phyloP scores from a whole-genome alignment of 2,797 vertebrate genomes.

The Melanotaenia trifasciata region DNA sequence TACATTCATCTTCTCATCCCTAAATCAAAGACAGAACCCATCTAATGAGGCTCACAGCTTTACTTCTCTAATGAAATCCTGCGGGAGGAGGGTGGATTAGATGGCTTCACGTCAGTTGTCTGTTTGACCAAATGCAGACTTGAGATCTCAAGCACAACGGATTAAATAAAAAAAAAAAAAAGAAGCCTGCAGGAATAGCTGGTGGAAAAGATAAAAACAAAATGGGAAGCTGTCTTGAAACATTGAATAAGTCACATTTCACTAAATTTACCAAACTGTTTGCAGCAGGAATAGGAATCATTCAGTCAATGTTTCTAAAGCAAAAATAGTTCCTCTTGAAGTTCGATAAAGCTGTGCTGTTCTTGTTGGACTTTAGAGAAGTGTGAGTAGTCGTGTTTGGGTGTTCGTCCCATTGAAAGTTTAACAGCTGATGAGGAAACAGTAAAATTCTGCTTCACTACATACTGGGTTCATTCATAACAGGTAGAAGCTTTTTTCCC shows the following conservation, averaged over 20 bases:
- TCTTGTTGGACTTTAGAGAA: no score
- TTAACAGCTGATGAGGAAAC: constrained; percentile 38
- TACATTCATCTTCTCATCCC: not conserved
- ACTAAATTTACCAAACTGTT: not conserved
- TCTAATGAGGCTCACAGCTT: constrained; percentile 31
- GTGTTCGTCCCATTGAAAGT: constrained; percentile 7
- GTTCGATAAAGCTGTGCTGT: no score
- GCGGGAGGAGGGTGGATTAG: constrained; percentile 25
- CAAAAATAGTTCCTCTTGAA: no score
- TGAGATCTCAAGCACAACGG: not conserved
- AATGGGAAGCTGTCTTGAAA: not conserved
- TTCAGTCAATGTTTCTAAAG: no score
- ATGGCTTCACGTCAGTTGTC: constrained; percentile 14
- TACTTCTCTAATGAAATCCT: constrained; percentile 35
- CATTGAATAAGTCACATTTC: not conserved
- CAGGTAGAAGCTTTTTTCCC: no score
- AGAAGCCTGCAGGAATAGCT: not conserved
- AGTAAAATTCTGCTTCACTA: not conserved
- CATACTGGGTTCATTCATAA: no score
- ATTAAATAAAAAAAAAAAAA: constrained; percentile 30
- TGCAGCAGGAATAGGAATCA: not conserved
- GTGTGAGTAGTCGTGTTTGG: not conserved
- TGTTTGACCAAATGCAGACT: constrained; percentile 25
- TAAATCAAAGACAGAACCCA: constrained; percentile 16
- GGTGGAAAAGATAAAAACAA: not conserved